These are phyloP conservation scores for Tachina fera DNA, from an alignment of 2,888 invertebrate genomes.

Conservation along the genomic window DNA sequence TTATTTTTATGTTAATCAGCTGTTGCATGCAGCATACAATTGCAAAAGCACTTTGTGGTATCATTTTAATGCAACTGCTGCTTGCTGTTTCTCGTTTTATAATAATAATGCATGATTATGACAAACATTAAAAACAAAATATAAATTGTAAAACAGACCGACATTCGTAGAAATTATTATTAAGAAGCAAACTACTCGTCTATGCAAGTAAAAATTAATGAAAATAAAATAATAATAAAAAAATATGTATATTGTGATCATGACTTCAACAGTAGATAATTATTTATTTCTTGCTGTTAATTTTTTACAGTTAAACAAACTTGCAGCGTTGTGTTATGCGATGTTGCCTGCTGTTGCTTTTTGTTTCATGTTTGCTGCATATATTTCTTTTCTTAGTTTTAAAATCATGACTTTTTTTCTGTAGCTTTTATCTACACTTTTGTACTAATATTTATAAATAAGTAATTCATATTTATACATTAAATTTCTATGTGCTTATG, in stretches of 20 bases:
- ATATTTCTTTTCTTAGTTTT: slow-evolving; percentile 2
- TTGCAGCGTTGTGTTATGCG: slow-evolving; percentile 27
- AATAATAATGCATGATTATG: slow-evolving; percentile 57
- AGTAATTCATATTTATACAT: neutral
- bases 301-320: slow-evolving; percentile 62
- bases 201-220: slow-evolving; percentile 24
- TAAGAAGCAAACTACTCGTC: slow-evolving; percentile 40
- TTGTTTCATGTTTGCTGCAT: slow-evolving; percentile 17
- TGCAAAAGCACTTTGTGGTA: slow-evolving; percentile 40
- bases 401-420: neutral
- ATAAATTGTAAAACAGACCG: slow-evolving; percentile 58
- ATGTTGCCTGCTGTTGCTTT: slow-evolving; percentile 13
- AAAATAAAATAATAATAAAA: neutral
- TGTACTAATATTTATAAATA: neutral
- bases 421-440: neutral
- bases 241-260: slow-evolving; percentile 49
- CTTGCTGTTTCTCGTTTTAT: slow-evolving; percentile 37
- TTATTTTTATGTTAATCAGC: slow-evolving; percentile 67
- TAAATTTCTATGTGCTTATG: too few species aligned
- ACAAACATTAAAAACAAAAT: slow-evolving; percentile 63
- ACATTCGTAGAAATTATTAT: slow-evolving; percentile 62
- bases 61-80: slow-evolving; percentile 45
- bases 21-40: slow-evolving; percentile 64
- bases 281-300: slow-evolving; percentile 55
- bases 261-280: slow-evolving; percentile 57